Evolutionary conservation across 2,113 vertebrate genomes (phyloP).

Genomic region (Lycocorax pyrrhopterus): DNA sequence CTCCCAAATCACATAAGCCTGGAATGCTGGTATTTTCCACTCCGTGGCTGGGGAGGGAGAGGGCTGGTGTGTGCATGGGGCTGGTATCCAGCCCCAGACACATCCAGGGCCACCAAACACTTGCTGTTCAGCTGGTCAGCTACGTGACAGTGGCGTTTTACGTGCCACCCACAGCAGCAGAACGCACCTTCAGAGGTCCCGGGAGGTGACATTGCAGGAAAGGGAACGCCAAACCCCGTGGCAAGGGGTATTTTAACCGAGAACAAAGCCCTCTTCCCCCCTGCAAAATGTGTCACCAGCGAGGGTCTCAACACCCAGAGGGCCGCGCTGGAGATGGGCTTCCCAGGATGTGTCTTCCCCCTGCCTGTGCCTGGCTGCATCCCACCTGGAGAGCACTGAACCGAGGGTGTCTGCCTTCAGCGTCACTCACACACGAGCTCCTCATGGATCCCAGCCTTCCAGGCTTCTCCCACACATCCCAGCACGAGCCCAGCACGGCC

Average conservation of each 20-base stretch:
- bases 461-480: neutral
- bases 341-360: neutral
- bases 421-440: neutral
- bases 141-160: neutral
- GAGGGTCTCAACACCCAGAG: neutral
- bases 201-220: neutral
- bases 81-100: neutral
- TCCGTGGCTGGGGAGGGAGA: neutral
- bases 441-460: neutral
- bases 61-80: neutral
- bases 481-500: neutral
- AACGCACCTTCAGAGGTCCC: neutral
- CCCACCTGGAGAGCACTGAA: neutral
- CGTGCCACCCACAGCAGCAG: neutral
- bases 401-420: neutral
- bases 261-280: neutral
- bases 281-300: neutral
- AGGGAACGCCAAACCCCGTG: fast-evolving
- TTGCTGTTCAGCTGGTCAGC: neutral
- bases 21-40: slow-evolving; percentile 54
- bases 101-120: neutral
- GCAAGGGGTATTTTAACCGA: neutral
- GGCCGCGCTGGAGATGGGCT: neutral
- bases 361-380: neutral
- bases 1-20: slow-evolving; percentile 7